Percentiles rank a stretch among this genome's conserved stretches.
Conservation (phyloP, 2,888 invertebrate species). For the Cinara cedri region DNA sequence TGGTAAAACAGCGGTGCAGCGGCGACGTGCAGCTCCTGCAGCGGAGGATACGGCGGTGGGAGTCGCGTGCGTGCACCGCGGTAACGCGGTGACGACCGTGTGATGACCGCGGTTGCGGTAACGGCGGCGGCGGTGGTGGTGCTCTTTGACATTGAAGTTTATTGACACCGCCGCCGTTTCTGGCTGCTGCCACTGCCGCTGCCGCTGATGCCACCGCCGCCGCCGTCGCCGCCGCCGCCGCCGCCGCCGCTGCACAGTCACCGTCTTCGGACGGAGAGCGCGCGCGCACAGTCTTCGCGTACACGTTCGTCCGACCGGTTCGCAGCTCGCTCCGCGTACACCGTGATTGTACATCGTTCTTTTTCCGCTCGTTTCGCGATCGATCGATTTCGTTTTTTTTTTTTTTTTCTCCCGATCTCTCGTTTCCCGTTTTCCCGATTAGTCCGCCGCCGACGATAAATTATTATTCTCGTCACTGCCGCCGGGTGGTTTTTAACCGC, state of each 20-base stretch:
- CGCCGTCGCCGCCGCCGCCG: slow-evolving; percentile 9
- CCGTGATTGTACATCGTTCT: no score
- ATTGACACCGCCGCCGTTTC: slow-evolving; percentile 45
- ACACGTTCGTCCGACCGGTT: slow-evolving; percentile 42
- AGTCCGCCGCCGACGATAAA: not conserved
- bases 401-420: not conserved
- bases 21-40: not conserved
- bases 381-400: not conserved
- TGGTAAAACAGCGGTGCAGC: not conserved
- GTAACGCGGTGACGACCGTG: not conserved
- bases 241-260: not conserved
- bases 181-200: not conserved
- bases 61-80: not conserved
- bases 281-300: slow-evolving; percentile 34
- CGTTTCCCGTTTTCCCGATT: no score
- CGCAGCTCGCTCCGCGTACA: not conserved
- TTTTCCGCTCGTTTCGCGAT: not conserved
- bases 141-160: slow-evolving; percentile 53
- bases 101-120: slow-evolving; percentile 28
- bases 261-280: slow-evolving; percentile 9
- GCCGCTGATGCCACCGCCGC: no score
- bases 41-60: not conserved
- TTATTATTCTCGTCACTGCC: not conserved
- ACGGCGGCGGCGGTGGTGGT: slow-evolving; percentile 31
- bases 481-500: not conserved